These are phyloP conservation scores for Pantherophis vulpinus DNA, from an alignment of 2,797 vertebrate genomes.

Conservation along the genomic window DNA sequence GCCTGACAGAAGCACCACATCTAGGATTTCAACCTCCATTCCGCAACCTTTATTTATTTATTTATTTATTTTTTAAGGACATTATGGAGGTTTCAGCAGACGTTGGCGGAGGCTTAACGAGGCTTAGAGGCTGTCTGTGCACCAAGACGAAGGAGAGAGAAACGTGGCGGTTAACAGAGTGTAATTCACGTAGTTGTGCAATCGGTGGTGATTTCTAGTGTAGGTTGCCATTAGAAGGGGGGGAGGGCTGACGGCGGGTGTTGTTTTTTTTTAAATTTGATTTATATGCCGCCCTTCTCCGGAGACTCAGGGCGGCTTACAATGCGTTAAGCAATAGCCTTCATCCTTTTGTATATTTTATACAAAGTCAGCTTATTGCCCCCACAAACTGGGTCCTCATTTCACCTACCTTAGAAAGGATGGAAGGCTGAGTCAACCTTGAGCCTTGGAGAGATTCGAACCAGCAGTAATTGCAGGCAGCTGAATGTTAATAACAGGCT, in stretches of 20 bases:
- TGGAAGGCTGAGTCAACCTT: too few species aligned
- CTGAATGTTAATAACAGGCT: too few species aligned
- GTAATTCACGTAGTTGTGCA: conserved; percentile 17
- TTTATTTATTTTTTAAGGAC: background rate
- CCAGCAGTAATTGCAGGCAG: too few species aligned
- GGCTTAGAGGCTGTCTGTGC: background rate
- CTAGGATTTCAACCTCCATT: background rate
- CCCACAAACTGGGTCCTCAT: too few species aligned
- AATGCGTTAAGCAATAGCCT: too few species aligned
- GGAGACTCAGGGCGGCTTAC: too few species aligned
- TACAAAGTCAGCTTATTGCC: too few species aligned
- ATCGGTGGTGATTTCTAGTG: background rate
- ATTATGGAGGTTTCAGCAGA: conserved; percentile 41
- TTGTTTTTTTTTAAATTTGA: too few species aligned
- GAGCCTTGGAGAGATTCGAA: too few species aligned
- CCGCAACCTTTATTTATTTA: background rate
- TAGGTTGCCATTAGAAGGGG: background rate
- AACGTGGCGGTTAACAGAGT: background rate
- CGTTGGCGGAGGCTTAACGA: conserved; percentile 35
- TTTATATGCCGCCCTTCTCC: too few species aligned
- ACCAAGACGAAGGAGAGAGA: background rate
- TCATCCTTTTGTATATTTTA: too few species aligned
- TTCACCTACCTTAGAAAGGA: too few species aligned
- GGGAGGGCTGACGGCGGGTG: background rate
- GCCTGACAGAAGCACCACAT: background rate